Evolutionary conservation across 2,797 vertebrate genomes (phyloP), one percentile per base, ranked within the genome.

Genomic region (Sus cebifrons): DNA sequence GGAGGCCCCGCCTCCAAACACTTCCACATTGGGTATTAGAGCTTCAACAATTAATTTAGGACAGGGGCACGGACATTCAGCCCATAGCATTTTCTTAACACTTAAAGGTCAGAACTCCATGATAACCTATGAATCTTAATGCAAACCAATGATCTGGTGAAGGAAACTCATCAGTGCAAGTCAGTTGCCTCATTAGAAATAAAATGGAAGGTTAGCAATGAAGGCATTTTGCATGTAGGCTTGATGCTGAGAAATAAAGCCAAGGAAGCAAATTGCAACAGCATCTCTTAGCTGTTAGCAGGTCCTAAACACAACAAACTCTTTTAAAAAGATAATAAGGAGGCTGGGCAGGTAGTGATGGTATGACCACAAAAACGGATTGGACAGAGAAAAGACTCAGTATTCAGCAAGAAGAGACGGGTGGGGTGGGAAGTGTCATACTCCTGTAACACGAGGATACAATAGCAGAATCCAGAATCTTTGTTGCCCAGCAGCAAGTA

Each of bases 151-250:
- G 10, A 62, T 81, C 62, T 71, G 64, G 23, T 10, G 49, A 92
- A 81, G 32, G 49, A 25, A 87, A 73, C n/a, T 91, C 16, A 56
- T 56, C 36, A 25, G 5, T 17, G 49, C 36, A 88, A 56, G 14
- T 73, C 82, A 65, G 60, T 52, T 92, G n/a, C 58, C 54, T 67
- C 62, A 64, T 62, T 71, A 86, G 52, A 79, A 87, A 92, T 65
- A 89, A 79, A 94, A 90, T 0, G 25, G 71, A 91, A 97, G 94
- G 54, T 92, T 54, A 84, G n/a, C 60, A 84, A 1, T 68, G 71
- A 90, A 87, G 54, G 18, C 68, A 60, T 65, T 88, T 86, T 40
- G 27, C 75, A 67, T 74, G 36, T 40, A 54, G 29, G 5, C 29
- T 95, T 83, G 85, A 75, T 64, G 25, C 36, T 44, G 54, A 91